Evolutionary conservation across 2,797 vertebrate species (phyloP).

Genomic region (Acomys russatus): DNA sequence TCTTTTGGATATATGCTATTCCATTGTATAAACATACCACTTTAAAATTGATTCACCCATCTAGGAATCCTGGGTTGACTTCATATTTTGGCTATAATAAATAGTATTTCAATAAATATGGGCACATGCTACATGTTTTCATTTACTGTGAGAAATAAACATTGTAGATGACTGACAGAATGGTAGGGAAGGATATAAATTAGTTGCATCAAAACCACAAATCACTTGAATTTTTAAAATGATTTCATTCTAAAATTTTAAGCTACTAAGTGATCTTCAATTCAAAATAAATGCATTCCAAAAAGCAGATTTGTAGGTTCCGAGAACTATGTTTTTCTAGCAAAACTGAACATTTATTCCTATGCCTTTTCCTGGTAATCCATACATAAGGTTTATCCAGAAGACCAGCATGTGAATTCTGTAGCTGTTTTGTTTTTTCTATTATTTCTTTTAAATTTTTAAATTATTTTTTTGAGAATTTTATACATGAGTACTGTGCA

Average conservation of each 20-base stretch:
- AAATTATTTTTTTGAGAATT: too few species aligned
- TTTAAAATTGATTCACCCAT: neutral
- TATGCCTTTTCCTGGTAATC: too few species aligned
- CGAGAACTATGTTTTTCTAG: too few species aligned
- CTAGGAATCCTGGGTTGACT: neutral
- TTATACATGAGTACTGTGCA: too few species aligned
- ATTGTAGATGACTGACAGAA: neutral
- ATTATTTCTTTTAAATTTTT: too few species aligned
- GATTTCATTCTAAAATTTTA: neutral
- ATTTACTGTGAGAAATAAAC: neutral
- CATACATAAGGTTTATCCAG: too few species aligned
- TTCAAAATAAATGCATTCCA: neutral
- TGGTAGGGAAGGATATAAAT: neutral
- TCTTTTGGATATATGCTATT: neutral
- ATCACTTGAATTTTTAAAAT: neutral
- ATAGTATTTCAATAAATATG: neutral
- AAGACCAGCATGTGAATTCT: too few species aligned
- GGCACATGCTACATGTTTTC: neutral
- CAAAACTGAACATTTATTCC: too few species aligned
- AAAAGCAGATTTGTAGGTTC: neutral
- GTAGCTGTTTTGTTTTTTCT: too few species aligned
- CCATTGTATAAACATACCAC: neutral
- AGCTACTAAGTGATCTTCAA: neutral
- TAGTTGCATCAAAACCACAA: neutral
- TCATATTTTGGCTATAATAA: neutral